phyloP scores from a whole-genome alignment of 2,888 invertebrate species.

The Galeruca laticollis region DNA sequence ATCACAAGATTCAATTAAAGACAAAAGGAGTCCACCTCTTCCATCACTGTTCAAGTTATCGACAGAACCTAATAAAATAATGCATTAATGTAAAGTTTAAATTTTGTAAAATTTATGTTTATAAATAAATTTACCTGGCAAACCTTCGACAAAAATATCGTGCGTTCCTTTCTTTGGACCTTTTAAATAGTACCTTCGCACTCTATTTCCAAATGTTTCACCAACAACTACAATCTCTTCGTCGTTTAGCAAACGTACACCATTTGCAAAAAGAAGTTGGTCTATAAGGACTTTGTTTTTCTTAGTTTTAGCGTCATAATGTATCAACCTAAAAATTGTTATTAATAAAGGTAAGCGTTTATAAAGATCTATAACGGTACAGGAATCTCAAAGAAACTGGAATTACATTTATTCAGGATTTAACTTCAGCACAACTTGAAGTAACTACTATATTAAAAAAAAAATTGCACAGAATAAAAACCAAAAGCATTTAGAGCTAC shows the following conservation, averaged over 20 bases:
- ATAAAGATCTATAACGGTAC: too few species aligned
- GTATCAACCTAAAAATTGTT: conserved; percentile 75
- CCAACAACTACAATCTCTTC: conserved; percentile 84
- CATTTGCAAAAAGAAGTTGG: conserved; percentile 89
- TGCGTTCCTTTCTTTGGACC: conserved; percentile 80
- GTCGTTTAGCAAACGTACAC: conserved; percentile 83
- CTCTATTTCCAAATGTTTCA: conserved; percentile 76
- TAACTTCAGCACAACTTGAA: too few species aligned
- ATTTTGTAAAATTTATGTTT: background rate
- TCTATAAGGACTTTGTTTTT: conserved; percentile 81
- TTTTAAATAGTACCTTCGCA: conserved; percentile 83
- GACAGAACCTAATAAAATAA: conserved; percentile 64
- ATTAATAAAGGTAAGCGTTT: too few species aligned
- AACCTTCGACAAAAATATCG: conserved; percentile 84
- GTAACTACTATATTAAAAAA: too few species aligned
- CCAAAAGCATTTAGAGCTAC: too few species aligned
- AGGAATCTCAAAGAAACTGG: conserved; percentile 39
- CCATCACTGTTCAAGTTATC: conserved; percentile 73
- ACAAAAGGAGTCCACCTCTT: conserved; percentile 75
- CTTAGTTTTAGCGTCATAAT: conserved; percentile 83
- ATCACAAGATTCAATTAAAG: conserved; percentile 71
- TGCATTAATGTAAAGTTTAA: too few species aligned
- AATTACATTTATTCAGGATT: too few species aligned
- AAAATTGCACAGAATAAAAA: too few species aligned
- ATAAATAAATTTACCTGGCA: conserved; percentile 71